Percentiles rank a stretch among this genome's conserved stretches.
Conservation (phyloP, 2,797 vertebrate genomes). For the Brachyalestes nurse region DNA sequence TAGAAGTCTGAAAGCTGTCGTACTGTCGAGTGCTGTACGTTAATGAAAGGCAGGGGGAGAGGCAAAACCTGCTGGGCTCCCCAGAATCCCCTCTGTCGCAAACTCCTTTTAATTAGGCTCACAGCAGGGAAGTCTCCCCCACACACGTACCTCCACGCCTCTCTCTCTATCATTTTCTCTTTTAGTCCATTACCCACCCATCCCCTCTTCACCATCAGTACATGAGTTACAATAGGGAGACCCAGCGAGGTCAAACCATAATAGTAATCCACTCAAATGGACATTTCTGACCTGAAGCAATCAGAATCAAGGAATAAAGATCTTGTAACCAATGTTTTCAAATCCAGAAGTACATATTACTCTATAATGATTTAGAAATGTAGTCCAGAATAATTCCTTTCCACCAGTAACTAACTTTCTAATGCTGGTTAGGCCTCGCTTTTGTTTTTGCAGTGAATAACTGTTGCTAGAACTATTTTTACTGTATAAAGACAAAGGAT, state of each 20-base stretch:
- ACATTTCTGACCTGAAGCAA: slow-evolving; percentile 20
- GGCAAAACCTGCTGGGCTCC: slow-evolving; percentile 78
- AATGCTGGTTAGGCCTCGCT: too few relatives aligned
- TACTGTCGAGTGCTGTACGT: slow-evolving; percentile 70
- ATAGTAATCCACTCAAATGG: slow-evolving; percentile 24
- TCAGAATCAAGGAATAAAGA: not conserved
- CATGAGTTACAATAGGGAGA: slow-evolving; percentile 35
- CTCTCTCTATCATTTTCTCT: slow-evolving; percentile 59
- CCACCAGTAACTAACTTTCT: not conserved
- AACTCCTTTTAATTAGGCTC: slow-evolving; percentile 91
- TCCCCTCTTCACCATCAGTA: slow-evolving; percentile 44
- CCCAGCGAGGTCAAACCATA: slow-evolving; percentile 35
- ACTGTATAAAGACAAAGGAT: too few relatives aligned
- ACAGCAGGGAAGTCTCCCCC: slow-evolving; percentile 79
- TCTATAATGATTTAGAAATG: not conserved
- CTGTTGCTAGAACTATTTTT: too few relatives aligned
- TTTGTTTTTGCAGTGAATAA: too few relatives aligned
- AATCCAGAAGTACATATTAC: not conserved
- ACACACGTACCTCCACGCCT: slow-evolving; percentile 48
- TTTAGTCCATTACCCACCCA: slow-evolving; percentile 45
- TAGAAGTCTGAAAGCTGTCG: slow-evolving; percentile 60
- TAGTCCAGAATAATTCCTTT: not conserved
- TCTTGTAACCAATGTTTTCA: not conserved
- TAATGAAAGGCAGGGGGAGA: slow-evolving; percentile 81
- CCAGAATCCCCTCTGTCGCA: slow-evolving; percentile 80